Conservation (phyloP, 1,140 invertebrate species). For the Penaeus vannamei region DNA sequence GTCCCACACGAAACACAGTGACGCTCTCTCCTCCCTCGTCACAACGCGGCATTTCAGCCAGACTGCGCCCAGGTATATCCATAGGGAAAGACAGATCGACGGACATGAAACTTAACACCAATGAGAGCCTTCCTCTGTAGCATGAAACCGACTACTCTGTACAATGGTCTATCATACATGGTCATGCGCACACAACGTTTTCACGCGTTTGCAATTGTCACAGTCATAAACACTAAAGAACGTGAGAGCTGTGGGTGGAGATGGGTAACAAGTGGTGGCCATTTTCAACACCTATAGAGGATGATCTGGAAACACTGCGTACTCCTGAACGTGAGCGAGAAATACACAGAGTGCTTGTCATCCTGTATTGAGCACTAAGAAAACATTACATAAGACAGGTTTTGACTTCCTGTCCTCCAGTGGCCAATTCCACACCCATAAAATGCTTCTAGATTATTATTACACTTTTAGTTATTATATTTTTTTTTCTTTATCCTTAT, state of each 20-base stretch:
- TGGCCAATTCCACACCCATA: conserved; percentile 54
- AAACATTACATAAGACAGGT: conserved; percentile 57
- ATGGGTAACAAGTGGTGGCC: conserved; percentile 60
- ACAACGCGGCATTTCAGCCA: no score
- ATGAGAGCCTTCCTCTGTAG: conserved; percentile 50
- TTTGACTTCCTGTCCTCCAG: conserved; percentile 43
- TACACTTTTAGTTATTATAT: background rate
- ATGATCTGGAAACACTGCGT: conserved; percentile 58
- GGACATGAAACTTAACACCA: conserved; percentile 60
- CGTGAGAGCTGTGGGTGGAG: conserved; percentile 50
- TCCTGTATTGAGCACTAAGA: conserved; percentile 61
- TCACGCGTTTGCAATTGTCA: background rate
- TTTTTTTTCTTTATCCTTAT: background rate
- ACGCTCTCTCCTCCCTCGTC: no score
- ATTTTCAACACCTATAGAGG: conserved; percentile 48
- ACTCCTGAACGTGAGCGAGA: conserved; percentile 49
- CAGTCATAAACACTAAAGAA: conserved; percentile 13
- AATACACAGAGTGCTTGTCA: conserved; percentile 50
- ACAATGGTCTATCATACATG: conserved; percentile 45
- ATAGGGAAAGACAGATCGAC: conserved; percentile 55
- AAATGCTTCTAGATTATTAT: conserved; percentile 21
- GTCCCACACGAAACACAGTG: background rate
- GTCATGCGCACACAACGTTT: background rate
- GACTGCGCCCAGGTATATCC: conserved; percentile 36
- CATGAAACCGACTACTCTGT: conserved; percentile 45